A percentile compares a stretch with the other conserved stretches of the same genome.
Evolutionary conservation across 2,113 vertebrate species (phyloP).

Genomic region (Ageneiosus marmoratus): DNA sequence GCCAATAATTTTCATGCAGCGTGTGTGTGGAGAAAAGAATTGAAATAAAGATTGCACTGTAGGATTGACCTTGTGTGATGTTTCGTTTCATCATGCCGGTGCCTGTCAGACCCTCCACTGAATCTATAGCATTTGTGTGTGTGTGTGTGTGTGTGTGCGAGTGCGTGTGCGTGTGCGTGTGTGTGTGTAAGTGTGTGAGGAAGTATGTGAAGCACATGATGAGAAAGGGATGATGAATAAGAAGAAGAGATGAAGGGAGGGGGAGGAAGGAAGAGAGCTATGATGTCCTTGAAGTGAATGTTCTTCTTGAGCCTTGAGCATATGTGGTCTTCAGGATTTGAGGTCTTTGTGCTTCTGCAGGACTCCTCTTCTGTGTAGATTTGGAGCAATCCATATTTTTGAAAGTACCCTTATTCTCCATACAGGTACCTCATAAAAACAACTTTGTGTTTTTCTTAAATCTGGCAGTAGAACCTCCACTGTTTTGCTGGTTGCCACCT

Average conservation of each 20-base stretch:
- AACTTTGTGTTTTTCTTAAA: neutral
- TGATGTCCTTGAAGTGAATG: conserved; percentile 46
- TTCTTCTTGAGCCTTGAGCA: conserved; percentile 13
- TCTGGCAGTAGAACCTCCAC: neutral
- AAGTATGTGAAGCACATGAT: conserved; percentile 19
- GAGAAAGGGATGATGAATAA: conserved; percentile 26
- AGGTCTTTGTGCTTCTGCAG: conserved; percentile 7
- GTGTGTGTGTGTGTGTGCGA: conserved; percentile 40
- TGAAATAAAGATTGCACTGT: conserved; percentile 22
- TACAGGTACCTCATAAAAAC: neutral
- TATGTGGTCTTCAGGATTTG: conserved; percentile 28
- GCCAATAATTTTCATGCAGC: neutral
- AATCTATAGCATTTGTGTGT: conserved; percentile 54
- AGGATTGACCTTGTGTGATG: conserved; percentile 56
- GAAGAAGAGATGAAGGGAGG: conserved; percentile 8
- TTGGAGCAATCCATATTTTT: neutral
- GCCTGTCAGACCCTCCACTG: conserved; percentile 64
- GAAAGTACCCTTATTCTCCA: neutral
- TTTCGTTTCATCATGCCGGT: conserved; percentile 73
- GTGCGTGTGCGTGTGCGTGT: conserved; percentile 21
- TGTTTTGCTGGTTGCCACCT: neutral
- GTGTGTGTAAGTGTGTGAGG: neutral
- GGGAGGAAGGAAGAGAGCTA: conserved; percentile 17
- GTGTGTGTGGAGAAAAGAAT: neutral
- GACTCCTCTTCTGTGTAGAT: conserved; percentile 20